Percentiles rank a stretch among this genome's conserved stretches.
These are phyloP conservation scores for Poecile atricapillus DNA, from an alignment of 2,113 vertebrate species.

Conservation along the genomic window DNA sequence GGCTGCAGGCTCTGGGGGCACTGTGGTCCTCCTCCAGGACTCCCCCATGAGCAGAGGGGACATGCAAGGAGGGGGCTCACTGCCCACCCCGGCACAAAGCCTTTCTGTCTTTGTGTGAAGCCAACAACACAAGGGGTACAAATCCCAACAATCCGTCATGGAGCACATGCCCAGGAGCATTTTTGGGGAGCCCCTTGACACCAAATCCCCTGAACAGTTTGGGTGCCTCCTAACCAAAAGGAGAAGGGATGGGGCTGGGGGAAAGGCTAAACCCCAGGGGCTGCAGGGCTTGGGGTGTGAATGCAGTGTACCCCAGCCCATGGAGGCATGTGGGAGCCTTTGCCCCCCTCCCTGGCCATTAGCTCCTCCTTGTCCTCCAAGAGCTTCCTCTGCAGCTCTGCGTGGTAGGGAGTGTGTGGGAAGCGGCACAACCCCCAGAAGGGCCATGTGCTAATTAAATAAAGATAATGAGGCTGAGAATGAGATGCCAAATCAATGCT, in stretches of 20 bases:
- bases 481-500: constrained; percentile 62
- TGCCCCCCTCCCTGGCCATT: background rate
- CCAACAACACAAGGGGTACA: background rate
- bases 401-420: background rate
- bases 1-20: background rate
- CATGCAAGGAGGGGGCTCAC: background rate
- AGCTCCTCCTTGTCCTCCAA: background rate
- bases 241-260: background rate
- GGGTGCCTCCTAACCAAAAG: background rate
- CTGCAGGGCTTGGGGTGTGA: background rate
- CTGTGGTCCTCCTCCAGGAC: background rate
- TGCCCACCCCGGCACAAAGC: background rate
- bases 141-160: fast-evolving
- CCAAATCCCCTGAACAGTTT: background rate
- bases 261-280: background rate
- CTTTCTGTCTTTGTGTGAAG: background rate
- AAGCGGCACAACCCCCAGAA: constrained; percentile 49
- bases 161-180: background rate
- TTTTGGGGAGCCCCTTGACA: background rate
- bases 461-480: constrained; percentile 61
- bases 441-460: constrained; percentile 54
- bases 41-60: background rate
- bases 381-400: background rate
- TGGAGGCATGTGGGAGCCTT: background rate
- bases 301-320: background rate